Conservation (phyloP, 2,797 vertebrate species). For the Xenentodon cancila region DNA sequence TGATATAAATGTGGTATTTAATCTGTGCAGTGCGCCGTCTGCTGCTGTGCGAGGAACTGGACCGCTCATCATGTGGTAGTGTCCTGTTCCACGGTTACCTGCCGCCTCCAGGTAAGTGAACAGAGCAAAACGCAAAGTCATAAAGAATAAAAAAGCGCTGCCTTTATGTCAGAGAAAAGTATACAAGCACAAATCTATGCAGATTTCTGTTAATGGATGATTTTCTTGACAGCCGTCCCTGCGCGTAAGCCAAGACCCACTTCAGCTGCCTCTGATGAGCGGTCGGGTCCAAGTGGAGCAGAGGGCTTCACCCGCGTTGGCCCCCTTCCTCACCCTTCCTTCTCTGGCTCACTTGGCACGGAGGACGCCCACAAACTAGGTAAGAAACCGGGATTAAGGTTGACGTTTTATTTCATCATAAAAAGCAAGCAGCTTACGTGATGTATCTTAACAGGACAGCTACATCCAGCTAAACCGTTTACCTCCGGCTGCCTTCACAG, state of each 20-base stretch:
- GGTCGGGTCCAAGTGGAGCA: constrained; percentile 76
- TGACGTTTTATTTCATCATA: neutral
- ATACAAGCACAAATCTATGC: neutral
- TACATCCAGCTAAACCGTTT: too few relatives aligned
- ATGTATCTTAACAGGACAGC: neutral
- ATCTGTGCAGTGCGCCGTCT: constrained; percentile 87
- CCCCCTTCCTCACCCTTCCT: constrained; percentile 78
- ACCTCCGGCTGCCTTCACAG: constrained; percentile 1
- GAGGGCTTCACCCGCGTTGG: constrained; percentile 81
- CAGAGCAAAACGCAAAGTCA: neutral
- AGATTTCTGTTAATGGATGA: neutral
- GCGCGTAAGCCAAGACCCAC: constrained; percentile 84
- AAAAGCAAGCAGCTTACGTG: neutral
- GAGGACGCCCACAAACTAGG: constrained; percentile 86
- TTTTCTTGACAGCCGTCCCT: constrained; percentile 86
- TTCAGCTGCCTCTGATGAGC: constrained; percentile 78
- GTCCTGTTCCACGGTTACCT: constrained; percentile 98
- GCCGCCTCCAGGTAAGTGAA: constrained; percentile 91
- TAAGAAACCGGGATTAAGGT: constrained; percentile 59
- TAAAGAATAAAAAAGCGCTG: neutral
- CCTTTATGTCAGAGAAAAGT: neutral
- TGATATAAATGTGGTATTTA: constrained; percentile 6
- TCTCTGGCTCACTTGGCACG: constrained; percentile 76
- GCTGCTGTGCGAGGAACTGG: constrained; percentile 95
- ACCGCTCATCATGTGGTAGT: constrained; percentile 96